Percentiles rank a stretch among this genome's conserved stretches.
Conservation (phyloP, 2,888 invertebrate species). For the Hirtodrosophila confusa region DNA sequence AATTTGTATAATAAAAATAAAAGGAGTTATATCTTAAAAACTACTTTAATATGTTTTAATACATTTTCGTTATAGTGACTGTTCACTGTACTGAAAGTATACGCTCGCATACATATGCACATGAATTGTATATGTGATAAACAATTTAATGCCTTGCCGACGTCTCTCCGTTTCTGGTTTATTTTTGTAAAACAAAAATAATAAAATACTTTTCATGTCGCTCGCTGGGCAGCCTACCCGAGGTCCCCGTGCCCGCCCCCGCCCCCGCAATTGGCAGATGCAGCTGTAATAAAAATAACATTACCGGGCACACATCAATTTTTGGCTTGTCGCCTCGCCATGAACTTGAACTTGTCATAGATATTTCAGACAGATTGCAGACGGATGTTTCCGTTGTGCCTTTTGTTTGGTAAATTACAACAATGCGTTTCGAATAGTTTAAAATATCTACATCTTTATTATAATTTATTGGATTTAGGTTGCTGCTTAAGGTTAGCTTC, state of each 20-base stretch:
- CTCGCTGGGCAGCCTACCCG: slow-evolving; percentile 47
- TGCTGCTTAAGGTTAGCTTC: slow-evolving; percentile 58
- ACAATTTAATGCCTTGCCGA: slow-evolving; percentile 6
- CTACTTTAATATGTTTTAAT: no score
- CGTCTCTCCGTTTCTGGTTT: slow-evolving; percentile 25
- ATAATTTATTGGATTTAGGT: slow-evolving; percentile 67
- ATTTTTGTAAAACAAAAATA: slow-evolving; percentile 46
- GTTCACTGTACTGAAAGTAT: slow-evolving; percentile 10
- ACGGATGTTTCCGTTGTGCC: slow-evolving; percentile 47
- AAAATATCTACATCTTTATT: slow-evolving; percentile 50
- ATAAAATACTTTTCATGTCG: slow-evolving; percentile 13
- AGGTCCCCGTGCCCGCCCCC: slow-evolving; percentile 14
- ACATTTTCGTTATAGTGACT: not conserved
- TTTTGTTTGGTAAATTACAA: slow-evolving; percentile 6
- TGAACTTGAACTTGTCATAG: slow-evolving; percentile 83
- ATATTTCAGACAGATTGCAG: slow-evolving; percentile 41
- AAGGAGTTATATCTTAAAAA: no score
- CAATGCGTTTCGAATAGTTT: not conserved
- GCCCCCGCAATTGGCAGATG: slow-evolving; percentile 37
- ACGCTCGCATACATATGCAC: slow-evolving; percentile 2
- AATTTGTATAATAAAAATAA: no score
- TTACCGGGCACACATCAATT: slow-evolving; percentile 59
- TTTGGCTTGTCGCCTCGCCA: slow-evolving; percentile 42
- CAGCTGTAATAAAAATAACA: slow-evolving; percentile 70
- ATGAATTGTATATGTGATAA: slow-evolving; percentile 1